Evolutionary conservation across 37 sponge, comb jelly and placozoan species (phyloP).

Genomic region (Aphrocallistes beatrix): DNA sequence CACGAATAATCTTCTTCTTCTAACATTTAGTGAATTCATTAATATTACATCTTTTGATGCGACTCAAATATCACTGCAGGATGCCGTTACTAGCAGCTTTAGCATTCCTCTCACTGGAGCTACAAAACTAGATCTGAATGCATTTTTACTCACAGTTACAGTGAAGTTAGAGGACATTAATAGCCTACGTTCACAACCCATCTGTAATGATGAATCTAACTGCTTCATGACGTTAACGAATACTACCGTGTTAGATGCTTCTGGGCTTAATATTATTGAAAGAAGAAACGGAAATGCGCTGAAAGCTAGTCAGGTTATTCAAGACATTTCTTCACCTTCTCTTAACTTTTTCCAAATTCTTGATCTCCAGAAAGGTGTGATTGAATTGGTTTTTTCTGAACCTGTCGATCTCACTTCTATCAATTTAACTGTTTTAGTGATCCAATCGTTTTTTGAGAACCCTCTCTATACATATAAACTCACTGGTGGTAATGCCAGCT

Average conservation of each 20-base stretch:
- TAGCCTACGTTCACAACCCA: conserved; percentile 40
- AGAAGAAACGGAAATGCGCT: conserved; percentile 36
- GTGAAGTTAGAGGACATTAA: conserved; percentile 37
- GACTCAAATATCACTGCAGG: conserved; percentile 44
- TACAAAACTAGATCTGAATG: neutral
- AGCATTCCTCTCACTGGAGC: conserved; percentile 36
- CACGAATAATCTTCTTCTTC: conserved; percentile 31
- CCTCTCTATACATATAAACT: conserved; percentile 48
- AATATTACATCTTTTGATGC: conserved; percentile 38
- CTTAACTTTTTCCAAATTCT: conserved; percentile 40
- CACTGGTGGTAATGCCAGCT: conserved; percentile 33
- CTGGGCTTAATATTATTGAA: conserved; percentile 38
- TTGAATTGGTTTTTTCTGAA: conserved; percentile 53
- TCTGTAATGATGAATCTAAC: conserved; percentile 34
- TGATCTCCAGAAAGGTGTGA: conserved; percentile 33
- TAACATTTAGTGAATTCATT: conserved; percentile 69
- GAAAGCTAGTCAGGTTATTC: conserved; percentile 36
- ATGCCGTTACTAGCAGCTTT: conserved; percentile 23
- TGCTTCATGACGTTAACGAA: conserved; percentile 48
- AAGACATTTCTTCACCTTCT: conserved; percentile 38
- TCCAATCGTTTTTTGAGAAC: conserved; percentile 67
- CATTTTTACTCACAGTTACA: conserved; percentile 29
- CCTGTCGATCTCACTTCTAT: conserved; percentile 46
- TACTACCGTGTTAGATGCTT: conserved; percentile 47
- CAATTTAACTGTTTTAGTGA: conserved; percentile 25